Percentiles rank a stretch among this genome's conserved stretches.
phyloP scores from a whole-genome alignment of 1,140 invertebrate genomes.

The Drosophila fuyamai region DNA sequence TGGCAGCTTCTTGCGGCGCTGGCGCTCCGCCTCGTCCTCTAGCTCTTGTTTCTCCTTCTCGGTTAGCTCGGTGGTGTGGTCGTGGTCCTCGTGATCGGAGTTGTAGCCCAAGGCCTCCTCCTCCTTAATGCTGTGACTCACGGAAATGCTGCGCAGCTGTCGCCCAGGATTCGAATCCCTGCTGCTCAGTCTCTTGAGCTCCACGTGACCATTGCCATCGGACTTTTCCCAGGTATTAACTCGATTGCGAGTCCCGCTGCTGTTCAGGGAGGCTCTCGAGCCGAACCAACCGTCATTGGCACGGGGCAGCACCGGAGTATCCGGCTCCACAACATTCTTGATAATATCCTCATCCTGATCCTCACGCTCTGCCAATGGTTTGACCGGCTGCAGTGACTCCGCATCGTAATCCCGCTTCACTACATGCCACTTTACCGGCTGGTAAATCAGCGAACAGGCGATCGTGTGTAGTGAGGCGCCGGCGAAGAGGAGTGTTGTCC shows the following conservation, averaged over 20 bases:
- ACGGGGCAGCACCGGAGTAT: constrained; percentile 87
- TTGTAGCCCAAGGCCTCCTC: constrained; percentile 42
- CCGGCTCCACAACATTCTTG: constrained; percentile 86
- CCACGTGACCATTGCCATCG: constrained; percentile 48
- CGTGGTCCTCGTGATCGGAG: constrained; percentile 2
- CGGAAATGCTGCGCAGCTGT: constrained; percentile 67
- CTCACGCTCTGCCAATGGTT: constrained; percentile 38
- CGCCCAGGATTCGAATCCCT: constrained; percentile 24
- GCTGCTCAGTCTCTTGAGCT: constrained; percentile 71
- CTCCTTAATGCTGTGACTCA: constrained; percentile 77
- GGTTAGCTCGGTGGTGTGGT: constrained; percentile 20
- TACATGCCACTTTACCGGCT: constrained; percentile 88
- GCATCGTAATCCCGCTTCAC: constrained; percentile 83
- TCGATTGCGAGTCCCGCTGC: constrained; percentile 63
- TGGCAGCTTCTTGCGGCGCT: constrained; percentile 80
- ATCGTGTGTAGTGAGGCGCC: constrained; percentile 87
- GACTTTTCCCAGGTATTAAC: constrained; percentile 67
- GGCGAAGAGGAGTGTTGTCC: constrained; percentile 86
- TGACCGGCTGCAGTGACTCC: constrained; percentile 50
- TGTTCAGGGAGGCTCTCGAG: constrained; percentile 80
- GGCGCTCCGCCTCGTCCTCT: constrained; percentile 65
- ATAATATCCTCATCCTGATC: constrained; percentile 68
- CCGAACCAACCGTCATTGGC: constrained; percentile 89
- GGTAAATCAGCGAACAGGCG: constrained; percentile 86
- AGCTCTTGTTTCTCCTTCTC: constrained; percentile 58